Base-by-base conservation (phyloP, 2,888 invertebrate species). In the Rhopalosiphum nymphaeae region DNA sequence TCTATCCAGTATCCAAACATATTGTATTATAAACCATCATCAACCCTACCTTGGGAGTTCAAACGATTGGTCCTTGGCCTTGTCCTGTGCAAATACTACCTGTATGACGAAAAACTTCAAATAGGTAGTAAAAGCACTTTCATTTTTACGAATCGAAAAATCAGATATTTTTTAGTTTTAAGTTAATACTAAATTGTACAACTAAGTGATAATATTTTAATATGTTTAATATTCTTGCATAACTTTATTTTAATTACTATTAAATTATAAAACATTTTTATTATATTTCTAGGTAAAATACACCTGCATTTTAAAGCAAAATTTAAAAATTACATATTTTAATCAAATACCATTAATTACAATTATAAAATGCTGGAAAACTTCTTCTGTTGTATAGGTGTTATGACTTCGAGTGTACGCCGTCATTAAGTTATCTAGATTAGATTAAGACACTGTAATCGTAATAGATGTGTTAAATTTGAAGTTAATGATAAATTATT, bases 91-190 rank as follows among this genome's bases (percentile, higher is more conserved):
- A 42, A 91, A 56, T 92, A 92, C 87, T 92, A 88, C 87, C 87
- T 92, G 67, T 92, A 92, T 92, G 87, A 53, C 87, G 92, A 92
- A 92, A 91, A 92, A 67, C 49, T 87, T 53, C 61, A 36, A 67
- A 88, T 11, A 53, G 53, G 21, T 53, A 88, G 92, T 92, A 92
- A 92, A 92, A 67, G 67, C 53, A 88, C 92, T 92, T 92, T 92
- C 92, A 11, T 88, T 67, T 67, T 92, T 53, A 3, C 42, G 16
- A 53, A 91, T 56, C 53, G 29, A 91, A 46, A 46, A 78, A 26
- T 36, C 4, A 91, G 49, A 78, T 49, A 11, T 78, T 9, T 42
- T 91, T 42, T 84, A 53, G 10, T 67, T 36, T 91, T 42, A 5
- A 61, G 11, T 61, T 61, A 61, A 36, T 67, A 67, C 5, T 1